phyloP scores from a whole-genome alignment of 2,797 vertebrate genomes.

The Coluber constrictor region DNA sequence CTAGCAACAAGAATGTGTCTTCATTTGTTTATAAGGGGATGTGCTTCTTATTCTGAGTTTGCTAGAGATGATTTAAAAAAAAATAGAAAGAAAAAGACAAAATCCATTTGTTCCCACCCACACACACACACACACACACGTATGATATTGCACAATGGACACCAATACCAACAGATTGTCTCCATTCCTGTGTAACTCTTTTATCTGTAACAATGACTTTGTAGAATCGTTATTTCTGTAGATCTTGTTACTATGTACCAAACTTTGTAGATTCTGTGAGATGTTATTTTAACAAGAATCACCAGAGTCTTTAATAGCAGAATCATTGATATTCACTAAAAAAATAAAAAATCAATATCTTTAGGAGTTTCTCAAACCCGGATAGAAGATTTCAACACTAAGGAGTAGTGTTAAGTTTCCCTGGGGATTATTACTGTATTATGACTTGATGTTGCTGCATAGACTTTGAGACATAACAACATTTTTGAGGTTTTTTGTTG shows the following conservation, averaged over 20 bases:
- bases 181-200: conserved; percentile 73
- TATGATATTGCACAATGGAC: conserved; percentile 64
- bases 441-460: conserved; percentile 83
- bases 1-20: conserved; percentile 27
- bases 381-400: conserved; percentile 67
- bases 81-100: conserved; percentile 5
- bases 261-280: conserved; percentile 82
- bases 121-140: conserved; percentile 12
- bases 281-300: conserved; percentile 73
- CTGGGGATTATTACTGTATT: conserved; percentile 82
- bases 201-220: conserved; percentile 67
- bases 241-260: conserved; percentile 71
- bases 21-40: conserved; percentile 29
- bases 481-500: conserved; percentile 77
- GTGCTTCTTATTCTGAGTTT: conserved; percentile 41
- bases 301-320: conserved; percentile 68
- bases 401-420: conserved; percentile 71
- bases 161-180: conserved; percentile 53
- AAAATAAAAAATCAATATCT: conserved; percentile 45
- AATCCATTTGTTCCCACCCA: conserved; percentile 34
- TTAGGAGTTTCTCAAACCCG: conserved; percentile 62
- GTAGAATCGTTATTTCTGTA: conserved; percentile 72
- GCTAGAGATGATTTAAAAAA: not conserved
- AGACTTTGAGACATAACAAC: conserved; percentile 77
- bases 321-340: conserved; percentile 58